Percentiles rank a stretch among this genome's conserved stretches.
phyloP scores from a whole-genome alignment of 2,797 vertebrate genomes.

The Onychomys arenicola region DNA sequence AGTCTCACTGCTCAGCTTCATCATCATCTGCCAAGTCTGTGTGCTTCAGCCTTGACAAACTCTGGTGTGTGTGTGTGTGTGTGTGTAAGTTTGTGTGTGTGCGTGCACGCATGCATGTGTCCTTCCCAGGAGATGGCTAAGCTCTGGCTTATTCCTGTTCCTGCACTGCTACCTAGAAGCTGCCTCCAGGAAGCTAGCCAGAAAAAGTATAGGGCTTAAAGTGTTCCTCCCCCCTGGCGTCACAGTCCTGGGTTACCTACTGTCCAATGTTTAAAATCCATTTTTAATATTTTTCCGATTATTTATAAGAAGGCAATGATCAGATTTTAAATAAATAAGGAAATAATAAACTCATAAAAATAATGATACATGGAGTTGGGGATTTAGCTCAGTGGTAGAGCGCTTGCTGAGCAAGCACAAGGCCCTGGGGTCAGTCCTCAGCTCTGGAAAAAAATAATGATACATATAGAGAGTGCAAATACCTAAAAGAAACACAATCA shows the following conservation, averaged over 20 bases:
- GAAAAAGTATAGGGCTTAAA: not conserved
- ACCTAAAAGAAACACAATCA: constrained; percentile 10
- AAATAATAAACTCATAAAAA: constrained; percentile 29
- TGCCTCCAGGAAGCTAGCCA: not conserved
- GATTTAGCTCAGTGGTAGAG: no score
- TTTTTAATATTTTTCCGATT: not conserved
- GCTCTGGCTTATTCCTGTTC: not conserved
- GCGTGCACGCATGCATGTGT: not conserved
- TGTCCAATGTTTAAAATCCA: not conserved
- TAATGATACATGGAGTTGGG: constrained; percentile 5
- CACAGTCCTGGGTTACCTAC: not conserved
- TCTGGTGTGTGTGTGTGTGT: not conserved
- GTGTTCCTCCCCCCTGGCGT: not conserved
- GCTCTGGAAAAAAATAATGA: no score
- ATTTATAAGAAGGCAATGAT: constrained; percentile 14
- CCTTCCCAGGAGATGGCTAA: not conserved
- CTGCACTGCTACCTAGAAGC: not conserved
- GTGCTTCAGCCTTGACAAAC: not conserved
- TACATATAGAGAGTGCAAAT: constrained; percentile 25
- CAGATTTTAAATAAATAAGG: constrained; percentile 49
- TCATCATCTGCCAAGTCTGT: not conserved
- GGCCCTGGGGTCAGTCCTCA: no score
- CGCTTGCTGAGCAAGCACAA: no score
- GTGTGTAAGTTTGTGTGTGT: not conserved
- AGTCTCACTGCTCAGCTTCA: not conserved